Base-by-base conservation (phyloP, 1,140 invertebrate genomes). In the Mya arenaria region DNA sequence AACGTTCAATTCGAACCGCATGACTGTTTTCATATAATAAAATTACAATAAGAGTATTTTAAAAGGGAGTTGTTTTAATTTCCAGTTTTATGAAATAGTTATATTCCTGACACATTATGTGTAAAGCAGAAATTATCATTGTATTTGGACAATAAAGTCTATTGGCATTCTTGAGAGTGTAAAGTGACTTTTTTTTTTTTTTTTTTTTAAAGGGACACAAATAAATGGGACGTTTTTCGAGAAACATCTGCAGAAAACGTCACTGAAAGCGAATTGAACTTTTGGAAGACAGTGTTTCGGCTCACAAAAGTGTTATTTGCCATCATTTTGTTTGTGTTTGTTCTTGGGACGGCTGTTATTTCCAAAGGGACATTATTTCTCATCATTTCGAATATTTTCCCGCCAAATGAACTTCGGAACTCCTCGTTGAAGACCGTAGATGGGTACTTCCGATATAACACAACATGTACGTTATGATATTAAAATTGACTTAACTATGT, bases 211-310 rank as follows among this genome's bases (percentile, higher is more conserved):
- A 78, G 75, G 48, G 52, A 62, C 5, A 36, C 58, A 25, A 78
- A 78, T 41, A 68, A 62, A 63, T 81, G 78, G 78, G 78, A 81
- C 25, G 66, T 81, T 19, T 81, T 81, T 44, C 19, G 66, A 48
- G 78, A 81, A 28, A 71, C 78, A 0, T 81, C 78, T 28, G 55
- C 69, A 23, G 68, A 81, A n/a, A 81, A 81, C 28, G 15, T 71
- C 3, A 23, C 78, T 4, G 60, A 55, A 23, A 25, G 41, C 0
- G 75, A 79, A 0, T 5, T 66, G 2, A 28, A 66, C 8, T 55
- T 68, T 19, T 79, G 75, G 75, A 56, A 79, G 25, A 79, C 34
- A 37, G 52, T 79, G 0, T 79, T 79, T 39, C 41, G 32, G 25
- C 48, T 79, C 36, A 79, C 75, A 17, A 79, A 79, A 68, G 52